These are phyloP conservation scores for Carassius carassius DNA, from an alignment of 2,113 vertebrate species.

Conservation along the genomic window DNA sequence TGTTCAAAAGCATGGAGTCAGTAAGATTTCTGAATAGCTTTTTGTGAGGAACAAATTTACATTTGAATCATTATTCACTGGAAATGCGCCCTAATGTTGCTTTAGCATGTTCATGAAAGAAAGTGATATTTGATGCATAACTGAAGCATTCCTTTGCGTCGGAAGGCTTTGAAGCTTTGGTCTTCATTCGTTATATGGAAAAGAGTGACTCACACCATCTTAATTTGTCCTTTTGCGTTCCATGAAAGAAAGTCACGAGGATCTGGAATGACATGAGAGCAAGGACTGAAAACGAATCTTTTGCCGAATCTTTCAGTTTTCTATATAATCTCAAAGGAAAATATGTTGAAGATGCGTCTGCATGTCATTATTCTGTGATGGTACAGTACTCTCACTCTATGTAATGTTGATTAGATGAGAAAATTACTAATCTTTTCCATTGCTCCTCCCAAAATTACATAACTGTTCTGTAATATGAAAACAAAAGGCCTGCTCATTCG, in stretches of 20 bases:
- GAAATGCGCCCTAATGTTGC: too few species aligned
- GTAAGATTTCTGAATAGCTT: too few species aligned
- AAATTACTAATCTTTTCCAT: not conserved
- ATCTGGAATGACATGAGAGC: too few species aligned
- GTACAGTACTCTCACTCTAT: not conserved
- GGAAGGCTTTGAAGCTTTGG: not conserved
- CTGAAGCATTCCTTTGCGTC: not conserved
- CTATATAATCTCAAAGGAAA: not conserved
- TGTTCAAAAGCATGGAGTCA: too few species aligned
- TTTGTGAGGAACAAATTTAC: too few species aligned
- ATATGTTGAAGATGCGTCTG: not conserved
- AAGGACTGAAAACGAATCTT: too few species aligned
- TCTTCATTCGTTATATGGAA: not conserved
- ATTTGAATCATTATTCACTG: too few species aligned
- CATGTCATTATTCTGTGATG: not conserved
- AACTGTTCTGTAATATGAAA: not conserved
- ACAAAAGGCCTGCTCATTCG: not conserved
- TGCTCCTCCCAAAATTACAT: not conserved
- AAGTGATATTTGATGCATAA: too few species aligned
- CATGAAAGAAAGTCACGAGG: too few species aligned
- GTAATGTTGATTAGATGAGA: not conserved
- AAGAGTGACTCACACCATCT: too few species aligned
- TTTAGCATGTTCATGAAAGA: too few species aligned
- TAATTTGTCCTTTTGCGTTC: too few species aligned
- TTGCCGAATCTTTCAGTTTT: not conserved